Base-by-base conservation (phyloP, 2,888 invertebrate species). In the Atrina japonica region DNA sequence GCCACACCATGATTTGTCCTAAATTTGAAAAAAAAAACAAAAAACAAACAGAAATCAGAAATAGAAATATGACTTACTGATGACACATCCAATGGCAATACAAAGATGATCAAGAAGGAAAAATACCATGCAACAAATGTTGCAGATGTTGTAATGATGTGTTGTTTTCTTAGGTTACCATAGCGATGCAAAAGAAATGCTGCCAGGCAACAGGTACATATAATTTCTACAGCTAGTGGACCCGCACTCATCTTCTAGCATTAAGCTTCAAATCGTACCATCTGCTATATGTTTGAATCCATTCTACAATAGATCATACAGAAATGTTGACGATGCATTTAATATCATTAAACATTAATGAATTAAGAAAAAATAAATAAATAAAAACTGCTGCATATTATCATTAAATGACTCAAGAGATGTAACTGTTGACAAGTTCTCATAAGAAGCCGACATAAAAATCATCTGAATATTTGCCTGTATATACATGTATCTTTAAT, bases 51-150 rank as follows among this genome's bases (percentile, higher is more conserved):
- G 6, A n/a, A n/a, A n/a, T n/a, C n/a, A n/a, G 21, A 14, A 40
- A 14, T 41, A 43, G 18, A 55, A 27, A 45, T 16, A 11, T 27
- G 59, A 94, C 96, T 95, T 92, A 99, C 98, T 88, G 97, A 96
- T 73, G 98, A 97, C 53, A 99, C 96, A 93, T 99, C 99, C 87
- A 99, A 91, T 18, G 99, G 99, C 85, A 99, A 93, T 61, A 98
- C 95, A 90, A 99, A 98, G 89, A 99, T 96, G 88, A 99, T 99
- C 85, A 99, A 93, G 91, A 99, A 95, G 35, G 99, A 98, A 92
- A 99, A 99, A 91, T 97, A 98, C 99, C 99, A 99, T 75, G 99
- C 97, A 81, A 97, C 94, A 64, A 99, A 93, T 21, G 99, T 98
- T 47, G 97, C 95, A 52, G 97, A 91, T 2, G 98, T 98, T 43